Evolutionary conservation across 2,888 invertebrate genomes (phyloP), one percentile per base, ranked within the genome.

Genomic region (Bimastos eiseni): DNA sequence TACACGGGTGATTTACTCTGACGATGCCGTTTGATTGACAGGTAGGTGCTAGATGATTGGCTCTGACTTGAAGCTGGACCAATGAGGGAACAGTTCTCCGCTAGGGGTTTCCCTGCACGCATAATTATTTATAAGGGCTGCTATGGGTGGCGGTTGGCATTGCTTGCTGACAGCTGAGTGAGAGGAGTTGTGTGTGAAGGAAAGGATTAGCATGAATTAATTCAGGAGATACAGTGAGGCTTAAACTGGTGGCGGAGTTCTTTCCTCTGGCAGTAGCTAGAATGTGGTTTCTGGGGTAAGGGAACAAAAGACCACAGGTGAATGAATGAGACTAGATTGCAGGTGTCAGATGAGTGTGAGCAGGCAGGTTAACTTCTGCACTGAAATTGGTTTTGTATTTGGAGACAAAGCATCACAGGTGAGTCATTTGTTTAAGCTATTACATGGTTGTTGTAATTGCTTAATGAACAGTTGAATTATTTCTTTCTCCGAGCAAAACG

Each of bases 11-110:
- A 70, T 70, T 70, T 70, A 70, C 70, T 70, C 70, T 70, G 70
- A 6, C n/a, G 70, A n/a, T 70, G 70, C 70, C 70, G 70, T 70
- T 70, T 70, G 70, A 70, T 70, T 70, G 70, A 70, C 70, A 70
- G 70, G 70, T 70, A 70, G 70, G 70, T 70, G 70, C 70, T n/a
- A 70, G 70, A 70, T 70, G 70, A 70, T 70, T 70, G 70, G 70
- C n/a, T 70, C 70, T 70, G 70, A n/a, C 70, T n/a, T 70, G 70
- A 70, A 70, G 70, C 70, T n/a, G 70, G 70, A 70, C 70, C 70
- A 70, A 70, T 70, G n/a, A 70, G 70, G 70, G 11, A 70, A n/a
- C 70, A 70, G 70, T 70, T 70, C 70, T 70, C 70, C n/a, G 70
- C 70, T 13, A 70, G 30, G 24, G 70, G 70, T 70, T 70, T 70